These are phyloP conservation scores for Haliclona indistincta DNA, from an alignment of 37 sponge, comb jelly and placozoan species.

Conservation along the genomic window DNA sequence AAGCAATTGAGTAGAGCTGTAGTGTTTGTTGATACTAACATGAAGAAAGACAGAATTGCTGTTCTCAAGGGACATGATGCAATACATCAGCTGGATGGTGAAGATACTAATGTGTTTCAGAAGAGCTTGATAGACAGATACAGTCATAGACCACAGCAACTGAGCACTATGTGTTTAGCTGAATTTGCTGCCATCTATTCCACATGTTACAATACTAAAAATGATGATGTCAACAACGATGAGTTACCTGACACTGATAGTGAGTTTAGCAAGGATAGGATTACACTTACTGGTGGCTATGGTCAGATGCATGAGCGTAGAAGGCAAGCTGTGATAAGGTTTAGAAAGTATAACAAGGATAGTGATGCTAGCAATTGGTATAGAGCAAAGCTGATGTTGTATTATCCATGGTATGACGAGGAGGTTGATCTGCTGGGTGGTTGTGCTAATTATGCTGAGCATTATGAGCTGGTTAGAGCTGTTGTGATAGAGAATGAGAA, in stretches of 20 bases:
- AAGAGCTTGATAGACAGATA: constrained; percentile 1
- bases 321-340: background rate
- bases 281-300: constrained; percentile 5
- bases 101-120: constrained; percentile 9
- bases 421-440: background rate
- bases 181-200: constrained; percentile 7
- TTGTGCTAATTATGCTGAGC: constrained; percentile 3
- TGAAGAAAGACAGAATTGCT: background rate
- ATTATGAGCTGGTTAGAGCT: background rate
- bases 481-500: background rate
- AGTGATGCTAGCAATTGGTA: background rate
- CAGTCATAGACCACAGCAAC: background rate
- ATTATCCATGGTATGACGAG: constrained; percentile 11
- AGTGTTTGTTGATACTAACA: constrained; percentile 11
- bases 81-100: background rate
- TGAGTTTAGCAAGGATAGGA: background rate
- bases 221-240: background rate
- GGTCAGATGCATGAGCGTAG: background rate
- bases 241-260: background rate
- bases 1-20: constrained; percentile 7
- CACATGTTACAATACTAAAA: background rate
- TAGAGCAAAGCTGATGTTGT: background rate
- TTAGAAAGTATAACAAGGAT: background rate
- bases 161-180: background rate
- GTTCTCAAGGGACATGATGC: background rate